Conservation (phyloP, 2,797 vertebrate genomes). For the Spondyliosoma cantharus region DNA sequence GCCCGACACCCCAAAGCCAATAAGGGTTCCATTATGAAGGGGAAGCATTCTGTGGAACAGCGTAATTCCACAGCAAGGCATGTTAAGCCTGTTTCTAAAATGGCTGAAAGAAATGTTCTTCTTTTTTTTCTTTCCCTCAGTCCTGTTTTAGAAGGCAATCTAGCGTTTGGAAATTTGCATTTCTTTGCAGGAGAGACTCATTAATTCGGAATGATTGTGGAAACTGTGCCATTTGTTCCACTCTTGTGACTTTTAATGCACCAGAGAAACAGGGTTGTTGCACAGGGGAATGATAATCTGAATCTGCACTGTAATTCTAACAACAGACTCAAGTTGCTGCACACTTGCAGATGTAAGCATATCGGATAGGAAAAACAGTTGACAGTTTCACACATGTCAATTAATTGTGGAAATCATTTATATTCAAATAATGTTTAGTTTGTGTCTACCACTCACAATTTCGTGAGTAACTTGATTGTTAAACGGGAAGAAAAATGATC, state of each 20-base stretch:
- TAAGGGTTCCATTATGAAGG: conserved; percentile 72
- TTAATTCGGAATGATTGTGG: conserved; percentile 78
- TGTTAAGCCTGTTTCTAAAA: conserved; percentile 67
- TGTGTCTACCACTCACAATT: conserved; percentile 17
- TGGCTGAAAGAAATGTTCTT: conserved; percentile 63
- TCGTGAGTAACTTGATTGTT: conserved; percentile 16
- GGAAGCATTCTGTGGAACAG: conserved; percentile 57
- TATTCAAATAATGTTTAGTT: neutral
- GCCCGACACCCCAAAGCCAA: conserved; percentile 62
- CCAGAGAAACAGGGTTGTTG: conserved; percentile 70
- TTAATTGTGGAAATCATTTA: conserved; percentile 3
- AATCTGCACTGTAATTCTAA: conserved; percentile 45
- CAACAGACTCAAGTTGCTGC: conserved; percentile 35
- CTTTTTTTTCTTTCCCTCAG: conserved; percentile 27
- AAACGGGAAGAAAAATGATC: conserved; percentile 29
- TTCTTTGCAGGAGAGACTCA: conserved; percentile 77
- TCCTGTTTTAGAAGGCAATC: conserved; percentile 78
- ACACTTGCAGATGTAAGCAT: conserved; percentile 20
- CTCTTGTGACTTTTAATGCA: conserved; percentile 79
- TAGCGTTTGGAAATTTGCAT: conserved; percentile 75
- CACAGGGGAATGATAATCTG: conserved; percentile 68
- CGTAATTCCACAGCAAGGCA: conserved; percentile 59
- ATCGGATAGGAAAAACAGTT: conserved; percentile 11
- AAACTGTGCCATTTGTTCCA: conserved; percentile 81
- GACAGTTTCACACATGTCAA: neutral